Base-by-base conservation (phyloP, 2,113 vertebrate genomes). In the Leptosomus discolor region DNA sequence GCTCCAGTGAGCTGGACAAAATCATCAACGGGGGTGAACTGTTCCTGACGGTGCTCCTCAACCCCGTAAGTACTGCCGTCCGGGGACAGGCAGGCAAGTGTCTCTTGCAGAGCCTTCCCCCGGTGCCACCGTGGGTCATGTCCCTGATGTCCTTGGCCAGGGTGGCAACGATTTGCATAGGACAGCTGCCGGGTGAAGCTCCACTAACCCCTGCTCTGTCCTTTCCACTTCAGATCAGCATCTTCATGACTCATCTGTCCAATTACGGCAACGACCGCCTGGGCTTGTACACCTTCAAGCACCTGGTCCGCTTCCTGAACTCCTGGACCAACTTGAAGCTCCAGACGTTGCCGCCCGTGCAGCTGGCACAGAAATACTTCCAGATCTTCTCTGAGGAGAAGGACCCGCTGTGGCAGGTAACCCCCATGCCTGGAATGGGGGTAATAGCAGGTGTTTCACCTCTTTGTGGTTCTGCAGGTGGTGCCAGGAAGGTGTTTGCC, bases 211-310 rank as follows among this genome's bases (percentile, higher is more conserved):
- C 43, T 63, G 24, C 20, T 85, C 14, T 17, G 5, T 78, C 45
- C 37, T 87, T 18, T 57, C 3, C 4, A 2, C 67, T 94, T 75
- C 97, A 99, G 99, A 99, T 99, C 92, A 99, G 99, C 96, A 99
- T 99, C 96, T 99, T 99, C 97, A 99, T 99, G 99, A 99, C 99
- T 14, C 99, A 99, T 89, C 98, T 99, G 97, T 99, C 99, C 93
- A 99, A 99, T 96, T 99, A 99, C 0, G 99, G 99, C 46, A 99
- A 99, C 0, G 99, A 99, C 93, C 99, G 99, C 56, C 98, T 99
- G 84, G 99, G 99, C 76, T 98, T 99, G 68, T 99, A 99, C 97
- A 99, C 99, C 85, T 99, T 99, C 94, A 99, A 99, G 96, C 99
- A 99, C 96, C 98, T 99, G 97, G 98, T 99, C 96, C 98, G 95